Conservation (phyloP, 1,140 invertebrate genomes). For the Spodoptera litura region DNA sequence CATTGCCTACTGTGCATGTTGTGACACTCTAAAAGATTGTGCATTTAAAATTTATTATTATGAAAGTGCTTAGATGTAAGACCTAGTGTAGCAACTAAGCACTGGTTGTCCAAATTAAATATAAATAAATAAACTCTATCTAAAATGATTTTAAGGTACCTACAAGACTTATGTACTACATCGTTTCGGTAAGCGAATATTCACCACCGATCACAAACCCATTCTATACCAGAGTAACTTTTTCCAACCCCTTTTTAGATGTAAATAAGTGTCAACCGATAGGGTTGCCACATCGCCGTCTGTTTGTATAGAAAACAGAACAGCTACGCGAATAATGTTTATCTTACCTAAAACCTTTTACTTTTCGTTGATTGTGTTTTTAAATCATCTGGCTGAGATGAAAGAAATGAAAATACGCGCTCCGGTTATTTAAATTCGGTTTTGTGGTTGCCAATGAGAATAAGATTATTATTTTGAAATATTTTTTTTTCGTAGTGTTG, state of each 20-base stretch:
- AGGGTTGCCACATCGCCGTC: slow-evolving; percentile 62
- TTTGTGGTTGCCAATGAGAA: neutral
- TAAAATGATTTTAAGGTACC: no score
- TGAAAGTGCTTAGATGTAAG: no score
- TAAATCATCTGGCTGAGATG: slow-evolving; percentile 64
- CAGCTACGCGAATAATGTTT: slow-evolving; percentile 35
- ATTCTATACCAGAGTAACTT: slow-evolving; percentile 50
- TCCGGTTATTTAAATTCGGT: neutral
- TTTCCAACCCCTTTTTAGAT: slow-evolving; percentile 71
- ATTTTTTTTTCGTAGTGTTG: no score
- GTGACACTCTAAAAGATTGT: no score
- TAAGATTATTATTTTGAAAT: slow-evolving; percentile 3
- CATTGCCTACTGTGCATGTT: no score
- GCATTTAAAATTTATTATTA: no score
- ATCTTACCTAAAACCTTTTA: slow-evolving; percentile 61
- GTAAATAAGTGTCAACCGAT: slow-evolving; percentile 66
- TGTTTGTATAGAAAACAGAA: slow-evolving; percentile 66
- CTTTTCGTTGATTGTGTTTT: slow-evolving; percentile 73
- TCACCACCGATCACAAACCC: neutral
- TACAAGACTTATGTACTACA: no score
- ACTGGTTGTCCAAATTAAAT: no score
- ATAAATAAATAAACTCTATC: no score
- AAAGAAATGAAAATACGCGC: slow-evolving; percentile 49
- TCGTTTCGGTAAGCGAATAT: neutral
- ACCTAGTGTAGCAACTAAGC: no score